Percentiles rank a stretch among this genome's conserved stretches.
These are phyloP conservation scores for Pseudobourletiella spinata DNA, from an alignment of 1,140 invertebrate species.

Conservation along the genomic window DNA sequence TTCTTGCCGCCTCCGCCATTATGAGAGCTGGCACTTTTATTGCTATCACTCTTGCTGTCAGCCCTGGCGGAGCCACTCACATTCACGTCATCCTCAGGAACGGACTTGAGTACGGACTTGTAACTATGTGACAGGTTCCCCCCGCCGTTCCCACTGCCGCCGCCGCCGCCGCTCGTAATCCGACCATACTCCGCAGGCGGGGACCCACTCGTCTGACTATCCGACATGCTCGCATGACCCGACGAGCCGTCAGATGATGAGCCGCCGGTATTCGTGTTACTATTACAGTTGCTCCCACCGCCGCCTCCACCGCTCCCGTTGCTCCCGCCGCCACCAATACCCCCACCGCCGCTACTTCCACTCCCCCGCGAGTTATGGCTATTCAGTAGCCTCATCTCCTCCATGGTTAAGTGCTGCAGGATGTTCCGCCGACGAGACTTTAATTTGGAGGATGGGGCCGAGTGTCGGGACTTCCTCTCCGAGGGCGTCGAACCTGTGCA, in stretches of 20 bases:
- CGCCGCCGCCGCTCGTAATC: slow-evolving; percentile 32
- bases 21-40: slow-evolving; percentile 13
- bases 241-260: slow-evolving; percentile 33
- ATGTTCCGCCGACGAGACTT: slow-evolving; percentile 45
- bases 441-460: slow-evolving; percentile 39
- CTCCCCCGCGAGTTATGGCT: slow-evolving; percentile 39
- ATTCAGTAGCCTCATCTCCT: slow-evolving; percentile 55
- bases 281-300: slow-evolving; percentile 3
- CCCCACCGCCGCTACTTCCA: too few relatives aligned
- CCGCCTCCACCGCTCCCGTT: slow-evolving; percentile 11
- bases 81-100: slow-evolving; percentile 57
- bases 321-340: background rate
- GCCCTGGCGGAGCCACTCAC: background rate
- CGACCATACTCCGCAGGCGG: slow-evolving; percentile 29
- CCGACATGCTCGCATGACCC: slow-evolving; percentile 33
- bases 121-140: slow-evolving; percentile 47
- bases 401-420: slow-evolving; percentile 53
- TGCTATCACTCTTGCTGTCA: slow-evolving; percentile 1
- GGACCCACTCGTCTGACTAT: slow-evolving; percentile 34
- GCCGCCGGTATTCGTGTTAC: slow-evolving; percentile 31
- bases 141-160: too few relatives aligned
- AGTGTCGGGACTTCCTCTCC: slow-evolving; percentile 31
- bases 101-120: slow-evolving; percentile 51
- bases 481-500: slow-evolving; percentile 16
- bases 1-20: slow-evolving; percentile 18